These are phyloP conservation scores for Ondatra zibethicus DNA, from an alignment of 2,113 vertebrate genomes.

Conservation along the genomic window DNA sequence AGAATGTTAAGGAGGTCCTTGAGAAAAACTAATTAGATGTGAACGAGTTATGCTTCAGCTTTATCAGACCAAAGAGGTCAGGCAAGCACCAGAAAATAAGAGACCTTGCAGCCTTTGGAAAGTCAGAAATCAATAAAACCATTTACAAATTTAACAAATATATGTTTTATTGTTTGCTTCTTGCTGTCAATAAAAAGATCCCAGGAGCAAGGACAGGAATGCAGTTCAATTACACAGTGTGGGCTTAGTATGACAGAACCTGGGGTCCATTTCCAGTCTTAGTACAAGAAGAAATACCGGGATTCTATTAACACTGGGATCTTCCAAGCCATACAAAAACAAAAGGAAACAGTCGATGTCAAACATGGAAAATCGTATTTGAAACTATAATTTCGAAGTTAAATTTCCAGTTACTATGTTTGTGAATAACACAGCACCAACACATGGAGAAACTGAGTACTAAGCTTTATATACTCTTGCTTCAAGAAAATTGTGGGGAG, in stretches of 20 bases:
- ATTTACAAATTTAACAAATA: not conserved
- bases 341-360: not conserved
- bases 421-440: not conserved
- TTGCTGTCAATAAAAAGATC: not conserved
- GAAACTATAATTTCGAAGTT: slow-evolving; percentile 8
- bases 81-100: not conserved
- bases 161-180: not conserved
- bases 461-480: not conserved
- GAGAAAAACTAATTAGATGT: not conserved
- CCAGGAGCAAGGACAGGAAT: not conserved
- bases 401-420: not conserved
- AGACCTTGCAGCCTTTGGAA: not conserved
- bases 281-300: not conserved
- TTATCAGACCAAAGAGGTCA: not conserved
- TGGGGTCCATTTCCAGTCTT: no score
- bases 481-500: not conserved
- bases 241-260: not conserved
- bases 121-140: not conserved
- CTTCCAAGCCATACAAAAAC: not conserved
- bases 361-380: not conserved
- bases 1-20: not conserved
- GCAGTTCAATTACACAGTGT: not conserved
- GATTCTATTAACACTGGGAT: not conserved
- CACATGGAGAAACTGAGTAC: not conserved
- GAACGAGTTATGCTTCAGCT: not conserved